Conservation (phyloP, 2,888 invertebrate genomes). For the Drosophila mimica region DNA sequence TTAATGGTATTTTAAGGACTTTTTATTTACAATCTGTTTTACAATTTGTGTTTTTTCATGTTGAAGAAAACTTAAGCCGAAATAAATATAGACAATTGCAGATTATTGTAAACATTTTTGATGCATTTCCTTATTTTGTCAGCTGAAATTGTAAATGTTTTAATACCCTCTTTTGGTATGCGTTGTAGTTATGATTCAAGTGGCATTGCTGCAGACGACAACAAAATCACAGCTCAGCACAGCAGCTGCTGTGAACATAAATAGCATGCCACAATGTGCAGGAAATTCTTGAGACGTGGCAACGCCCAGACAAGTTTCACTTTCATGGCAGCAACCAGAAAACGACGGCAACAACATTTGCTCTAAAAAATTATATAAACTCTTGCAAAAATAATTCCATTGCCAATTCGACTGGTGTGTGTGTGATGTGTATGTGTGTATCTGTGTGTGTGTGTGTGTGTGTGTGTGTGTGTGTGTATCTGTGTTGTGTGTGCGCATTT, state of each 20-base stretch:
- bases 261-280: conserved; percentile 41
- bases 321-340: conserved; percentile 55
- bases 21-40: not conserved
- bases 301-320: conserved; percentile 74
- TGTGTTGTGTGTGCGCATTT: conserved; percentile 41
- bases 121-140: not conserved
- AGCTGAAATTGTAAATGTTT: conserved; percentile 15
- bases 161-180: conserved; percentile 24
- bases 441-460: conserved; percentile 27
- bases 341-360: conserved; percentile 45
- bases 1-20: not conserved
- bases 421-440: not conserved
- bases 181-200: conserved; percentile 20
- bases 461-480: not conserved
- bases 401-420: conserved; percentile 18
- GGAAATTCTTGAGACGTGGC: conserved; percentile 76
- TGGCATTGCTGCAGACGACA: conserved; percentile 13
- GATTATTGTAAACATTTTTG: not conserved
- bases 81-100: not conserved
- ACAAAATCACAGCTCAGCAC: conserved; percentile 8
- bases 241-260: conserved; percentile 34
- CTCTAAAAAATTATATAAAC: conserved; percentile 73
- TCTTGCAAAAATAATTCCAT: conserved; percentile 58
- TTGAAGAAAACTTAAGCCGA: not conserved
- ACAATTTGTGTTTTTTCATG: not conserved